Evolutionary conservation across 2,888 invertebrate species (phyloP).

Genomic region (Caenorhabditis virilis): DNA sequence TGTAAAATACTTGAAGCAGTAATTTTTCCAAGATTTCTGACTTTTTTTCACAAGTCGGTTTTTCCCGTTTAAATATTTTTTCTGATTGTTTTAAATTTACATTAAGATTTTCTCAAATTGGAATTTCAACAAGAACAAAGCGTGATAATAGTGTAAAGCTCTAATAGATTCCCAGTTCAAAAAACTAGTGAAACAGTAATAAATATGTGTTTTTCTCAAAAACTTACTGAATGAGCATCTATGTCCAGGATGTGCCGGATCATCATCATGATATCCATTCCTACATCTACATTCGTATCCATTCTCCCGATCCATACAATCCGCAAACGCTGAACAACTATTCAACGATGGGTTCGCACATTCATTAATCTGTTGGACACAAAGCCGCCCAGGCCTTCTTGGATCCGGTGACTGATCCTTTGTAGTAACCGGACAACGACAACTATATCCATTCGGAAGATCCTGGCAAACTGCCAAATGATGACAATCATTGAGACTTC

Average conservation of each 20-base stretch:
- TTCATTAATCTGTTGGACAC: conserved; percentile 54
- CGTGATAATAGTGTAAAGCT: too few relatives aligned
- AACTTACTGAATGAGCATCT: conserved; percentile 60
- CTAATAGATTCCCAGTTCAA: too few relatives aligned
- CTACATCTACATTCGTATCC: conserved; percentile 63
- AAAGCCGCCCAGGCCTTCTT: conserved; percentile 61
- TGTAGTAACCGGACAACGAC: conserved; percentile 63
- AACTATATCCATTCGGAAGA: conserved; percentile 74
- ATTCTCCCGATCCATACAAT: conserved; percentile 63
- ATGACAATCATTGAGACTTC: conserved; percentile 67
- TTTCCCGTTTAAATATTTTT: too few relatives aligned
- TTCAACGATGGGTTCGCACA: conserved; percentile 65
- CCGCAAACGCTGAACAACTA: conserved; percentile 67
- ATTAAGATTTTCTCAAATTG: too few relatives aligned
- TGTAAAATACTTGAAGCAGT: too few relatives aligned
- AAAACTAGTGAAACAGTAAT: too few relatives aligned
- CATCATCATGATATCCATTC: conserved; percentile 65
- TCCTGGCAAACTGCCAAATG: conserved; percentile 66
- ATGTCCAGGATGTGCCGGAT: conserved; percentile 63
- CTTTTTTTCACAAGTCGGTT: too few relatives aligned
- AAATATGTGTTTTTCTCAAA: background rate
- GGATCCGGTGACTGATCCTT: conserved; percentile 65
- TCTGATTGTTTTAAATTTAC: too few relatives aligned
- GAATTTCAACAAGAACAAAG: too few relatives aligned
- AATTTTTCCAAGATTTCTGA: too few relatives aligned